Percentiles rank a stretch among this genome's conserved stretches.
Conservation (phyloP, 2,113 vertebrate species). For the Pseudonaja textilis region DNA sequence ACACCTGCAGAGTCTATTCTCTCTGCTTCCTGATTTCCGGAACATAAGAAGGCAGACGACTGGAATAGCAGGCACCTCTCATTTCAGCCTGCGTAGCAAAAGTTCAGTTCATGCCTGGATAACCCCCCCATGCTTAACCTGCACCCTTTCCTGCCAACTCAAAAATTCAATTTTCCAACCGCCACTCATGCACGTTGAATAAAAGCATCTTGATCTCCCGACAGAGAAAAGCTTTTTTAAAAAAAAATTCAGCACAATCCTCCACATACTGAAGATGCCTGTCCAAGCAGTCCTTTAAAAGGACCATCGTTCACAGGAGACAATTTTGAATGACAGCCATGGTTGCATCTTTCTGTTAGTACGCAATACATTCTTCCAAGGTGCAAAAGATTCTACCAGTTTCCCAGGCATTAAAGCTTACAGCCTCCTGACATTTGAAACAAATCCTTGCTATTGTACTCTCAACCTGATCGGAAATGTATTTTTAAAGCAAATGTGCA, state of each 20-base stretch:
- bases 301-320: conserved; percentile 15
- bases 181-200: conserved; percentile 39
- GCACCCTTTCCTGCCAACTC: conserved; percentile 28
- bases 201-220: neutral
- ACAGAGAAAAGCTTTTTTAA: neutral
- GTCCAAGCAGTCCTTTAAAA: conserved; percentile 36
- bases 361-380: neutral
- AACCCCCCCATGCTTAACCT: conserved; percentile 18
- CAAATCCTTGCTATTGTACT: conserved; percentile 25
- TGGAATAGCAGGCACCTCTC: neutral
- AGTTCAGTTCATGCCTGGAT: conserved; percentile 22
- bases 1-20: conserved; percentile 45
- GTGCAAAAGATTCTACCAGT: neutral
- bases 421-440: conserved; percentile 26
- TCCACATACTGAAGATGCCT: conserved; percentile 8
- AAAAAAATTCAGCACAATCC: neutral
- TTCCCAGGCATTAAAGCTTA: conserved; percentile 15
- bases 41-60: conserved; percentile 20
- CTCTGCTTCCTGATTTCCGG: conserved; percentile 7
- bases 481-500: conserved; percentile 6
- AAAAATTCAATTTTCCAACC: conserved; percentile 36
- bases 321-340: conserved; percentile 14
- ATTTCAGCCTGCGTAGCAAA: conserved; percentile 25
- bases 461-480: conserved; percentile 22
- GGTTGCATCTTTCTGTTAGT: neutral